These are phyloP conservation scores for Salvelinus sp. DNA, from an alignment of 2,113 vertebrate species.

Conservation along the genomic window DNA sequence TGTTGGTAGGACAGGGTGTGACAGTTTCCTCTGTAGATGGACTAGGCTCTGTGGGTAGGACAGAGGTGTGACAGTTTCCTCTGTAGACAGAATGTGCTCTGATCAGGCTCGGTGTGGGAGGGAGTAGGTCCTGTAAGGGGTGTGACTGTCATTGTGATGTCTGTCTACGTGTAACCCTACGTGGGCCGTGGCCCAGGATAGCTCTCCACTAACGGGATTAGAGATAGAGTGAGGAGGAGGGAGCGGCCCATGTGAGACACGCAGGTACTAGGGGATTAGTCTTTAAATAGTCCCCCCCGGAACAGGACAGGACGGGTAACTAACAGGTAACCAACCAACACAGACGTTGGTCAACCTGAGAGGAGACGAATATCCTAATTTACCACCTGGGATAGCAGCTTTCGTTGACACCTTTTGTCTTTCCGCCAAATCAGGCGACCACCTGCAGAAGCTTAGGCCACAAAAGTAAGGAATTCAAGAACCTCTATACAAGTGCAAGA, in stretches of 20 bases:
- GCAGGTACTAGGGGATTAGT: conserved; percentile 35
- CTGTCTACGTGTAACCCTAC: conserved; percentile 1
- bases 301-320: not conserved
- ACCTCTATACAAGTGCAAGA: too few relatives aligned
- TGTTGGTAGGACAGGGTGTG: too few relatives aligned
- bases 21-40: too few relatives aligned
- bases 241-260: not conserved
- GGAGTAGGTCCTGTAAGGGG: not conserved
- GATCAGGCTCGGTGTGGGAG: too few relatives aligned
- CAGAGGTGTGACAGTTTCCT: too few relatives aligned
- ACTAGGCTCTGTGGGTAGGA: too few relatives aligned
- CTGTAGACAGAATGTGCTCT: too few relatives aligned
- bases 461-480: too few relatives aligned
- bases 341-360: not conserved
- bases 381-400: not conserved
- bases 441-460: not conserved
- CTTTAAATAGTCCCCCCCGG: conserved; percentile 29
- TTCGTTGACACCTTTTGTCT: not conserved
- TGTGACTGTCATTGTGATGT: not conserved
- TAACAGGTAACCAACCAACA: not conserved
- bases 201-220: conserved; percentile 72
- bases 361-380: not conserved
- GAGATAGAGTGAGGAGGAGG: not conserved
- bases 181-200: conserved; percentile 62
- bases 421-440: not conserved